These are phyloP conservation scores for Pan troglodytes DNA, from an alignment of 2,113 vertebrate genomes.

Conservation along the genomic window NHGRI_mPanTro3-v2.1_pri NC_072398.2:27874501-27875000, in stretches of 20 bases:
- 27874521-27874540: conserved; percentile 39
- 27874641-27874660: conserved; percentile 9
- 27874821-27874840: conserved; percentile 34
- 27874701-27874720: background rate
- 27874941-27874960: conserved; percentile 63
- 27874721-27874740: conserved; percentile 53
- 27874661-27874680: background rate
- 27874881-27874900: conserved; percentile 69
- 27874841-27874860: conserved; percentile 53
- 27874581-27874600: background rate
- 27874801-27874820: background rate
- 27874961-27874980: conserved; percentile 66
- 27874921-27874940: conserved; percentile 69
- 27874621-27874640: background rate
- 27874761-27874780: conserved; percentile 66
- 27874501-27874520: background rate
- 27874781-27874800: conserved; percentile 34
- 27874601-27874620: background rate
- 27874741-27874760: conserved; percentile 63
- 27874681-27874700: conserved; percentile 15
- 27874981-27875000: conserved; percentile 51
- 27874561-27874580: conserved; percentile 28
- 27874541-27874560: background rate
- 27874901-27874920: conserved; percentile 4
- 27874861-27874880: conserved; percentile 49